Conservation (phyloP, 92 coral and sea anemone genomes). For the Porites rus region DNA sequence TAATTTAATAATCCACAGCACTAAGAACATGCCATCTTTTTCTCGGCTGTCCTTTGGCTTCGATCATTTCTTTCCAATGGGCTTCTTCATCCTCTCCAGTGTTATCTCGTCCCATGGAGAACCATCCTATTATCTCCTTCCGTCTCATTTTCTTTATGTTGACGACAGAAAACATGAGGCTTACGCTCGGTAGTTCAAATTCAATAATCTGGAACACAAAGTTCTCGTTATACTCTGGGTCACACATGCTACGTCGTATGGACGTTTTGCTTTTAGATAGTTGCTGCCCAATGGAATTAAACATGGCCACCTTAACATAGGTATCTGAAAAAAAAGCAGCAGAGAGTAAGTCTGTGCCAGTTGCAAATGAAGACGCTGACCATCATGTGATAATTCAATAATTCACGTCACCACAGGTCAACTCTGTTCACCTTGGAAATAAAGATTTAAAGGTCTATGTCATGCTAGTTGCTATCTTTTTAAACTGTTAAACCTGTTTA, state of each 20-base stretch:
- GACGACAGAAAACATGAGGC: conserved; percentile 97
- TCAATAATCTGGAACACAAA: conserved; percentile 99
- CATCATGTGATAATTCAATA: too few relatives aligned
- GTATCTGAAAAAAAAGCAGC: conserved; percentile 77
- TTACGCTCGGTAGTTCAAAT: conserved; percentile 99
- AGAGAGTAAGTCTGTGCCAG: neutral
- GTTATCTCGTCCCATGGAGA: conserved; percentile 98
- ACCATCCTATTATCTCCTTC: conserved; percentile 99
- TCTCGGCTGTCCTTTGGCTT: conserved; percentile 88
- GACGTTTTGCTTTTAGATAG: conserved; percentile 99
- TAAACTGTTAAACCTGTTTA: too few relatives aligned
- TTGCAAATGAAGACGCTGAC: neutral
- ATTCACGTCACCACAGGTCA: neutral
- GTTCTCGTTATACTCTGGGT: conserved; percentile 98
- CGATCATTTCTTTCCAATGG: conserved; percentile 97
- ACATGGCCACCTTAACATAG: conserved; percentile 99
- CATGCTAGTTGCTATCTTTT: too few relatives aligned
- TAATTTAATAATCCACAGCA: conserved; percentile 83
- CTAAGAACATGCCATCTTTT: conserved; percentile 97
- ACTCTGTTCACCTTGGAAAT: neutral
- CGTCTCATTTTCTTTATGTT: conserved; percentile 99
- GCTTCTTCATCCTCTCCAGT: conserved; percentile 99
- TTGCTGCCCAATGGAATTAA: conserved; percentile 99
- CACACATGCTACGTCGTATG: conserved; percentile 98
- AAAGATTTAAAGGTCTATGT: too few relatives aligned